A percentile compares a stretch with the other conserved stretches of the same genome.
Evolutionary conservation across 30 jellyfish, hydroid and myxozoan species (phyloP).

Genomic region (Aurelia aurita): DNA sequence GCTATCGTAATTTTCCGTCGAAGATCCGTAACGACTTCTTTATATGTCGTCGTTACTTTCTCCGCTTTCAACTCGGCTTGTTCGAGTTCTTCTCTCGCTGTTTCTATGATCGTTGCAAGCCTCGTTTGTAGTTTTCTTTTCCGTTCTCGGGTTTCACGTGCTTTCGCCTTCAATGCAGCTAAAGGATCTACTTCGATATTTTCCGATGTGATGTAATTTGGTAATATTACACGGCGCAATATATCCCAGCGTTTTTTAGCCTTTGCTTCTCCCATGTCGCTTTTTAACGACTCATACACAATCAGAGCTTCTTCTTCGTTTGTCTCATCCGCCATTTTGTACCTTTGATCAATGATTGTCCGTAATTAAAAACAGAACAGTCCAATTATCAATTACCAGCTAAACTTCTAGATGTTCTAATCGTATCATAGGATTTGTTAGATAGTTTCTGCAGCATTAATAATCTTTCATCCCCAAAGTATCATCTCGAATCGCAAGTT

Average conservation of each 20-base stretch:
- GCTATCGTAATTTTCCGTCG: slow-evolving; percentile 50
- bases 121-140: slow-evolving; percentile 17
- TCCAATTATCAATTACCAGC: no score
- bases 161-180: slow-evolving; percentile 11
- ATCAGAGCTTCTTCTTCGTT: neutral
- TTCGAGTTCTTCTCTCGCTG: slow-evolving; percentile 44
- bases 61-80: slow-evolving; percentile 55
- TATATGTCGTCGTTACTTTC: slow-evolving; percentile 31
- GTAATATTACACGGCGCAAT: slow-evolving; percentile 34
- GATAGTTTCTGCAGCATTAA: no score
- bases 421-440: no score
- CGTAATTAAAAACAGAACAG: no score
- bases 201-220: neutral
- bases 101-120: slow-evolving; percentile 40
- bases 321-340: neutral
- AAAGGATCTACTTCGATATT: neutral
- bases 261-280: neutral
- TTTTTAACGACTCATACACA: neutral
- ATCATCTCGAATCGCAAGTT: no score
- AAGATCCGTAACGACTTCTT: slow-evolving; percentile 34
- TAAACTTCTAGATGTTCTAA: no score
- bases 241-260: slow-evolving; percentile 52
- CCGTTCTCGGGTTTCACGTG: slow-evolving; percentile 8
- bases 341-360: no score
- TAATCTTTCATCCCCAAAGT: no score